Percentiles rank a stretch among this genome's conserved stretches.
phyloP scores from a whole-genome alignment of 1,140 invertebrate genomes.

The Drosophila kurseongensis region DNA sequence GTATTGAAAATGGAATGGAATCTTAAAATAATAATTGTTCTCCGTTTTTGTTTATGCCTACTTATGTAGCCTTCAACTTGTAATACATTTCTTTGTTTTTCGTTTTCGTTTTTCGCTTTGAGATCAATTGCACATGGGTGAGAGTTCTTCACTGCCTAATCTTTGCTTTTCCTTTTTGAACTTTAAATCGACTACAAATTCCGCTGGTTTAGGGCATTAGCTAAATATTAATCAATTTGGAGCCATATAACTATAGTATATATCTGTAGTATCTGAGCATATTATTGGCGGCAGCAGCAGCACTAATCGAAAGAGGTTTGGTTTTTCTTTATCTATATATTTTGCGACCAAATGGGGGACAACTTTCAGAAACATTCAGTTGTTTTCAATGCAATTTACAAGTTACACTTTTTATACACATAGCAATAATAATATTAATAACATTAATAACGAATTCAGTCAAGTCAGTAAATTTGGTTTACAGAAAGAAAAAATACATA shows the following conservation, averaged over 20 bases:
- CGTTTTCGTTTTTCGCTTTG: conserved; percentile 35
- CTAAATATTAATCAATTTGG: conserved; percentile 17
- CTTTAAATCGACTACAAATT: conserved; percentile 18
- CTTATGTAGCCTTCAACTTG: conserved; percentile 43
- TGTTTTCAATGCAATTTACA: conserved; percentile 70
- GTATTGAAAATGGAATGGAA: conserved; percentile 49
- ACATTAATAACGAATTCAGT: conserved; percentile 82
- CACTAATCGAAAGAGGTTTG: conserved; percentile 46
- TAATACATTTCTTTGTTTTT: conserved; percentile 39
- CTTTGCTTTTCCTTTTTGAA: conserved; percentile 6
- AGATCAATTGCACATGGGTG: conserved; percentile 54
- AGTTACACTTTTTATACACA: conserved; percentile 75
- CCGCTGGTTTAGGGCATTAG: conserved; percentile 3
- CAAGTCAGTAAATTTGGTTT: conserved; percentile 82
- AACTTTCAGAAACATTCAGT: conserved; percentile 41
- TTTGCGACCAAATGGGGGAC: conserved; percentile 47
- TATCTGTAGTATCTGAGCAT: conserved; percentile 43
- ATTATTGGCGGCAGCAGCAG: conserved; percentile 30
- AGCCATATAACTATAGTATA: conserved; percentile 17
- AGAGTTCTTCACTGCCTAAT: background rate
- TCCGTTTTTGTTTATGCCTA: conserved; percentile 35
- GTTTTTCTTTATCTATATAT: conserved; percentile 48
- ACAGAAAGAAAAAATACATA: conserved; percentile 72
- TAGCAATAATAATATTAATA: conserved; percentile 72
- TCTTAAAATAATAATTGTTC: conserved; percentile 52